A percentile compares a stretch with the other conserved stretches of the same genome.
Conservation (phyloP, 2,113 vertebrate species). For the Tursiops truncatus region DNA sequence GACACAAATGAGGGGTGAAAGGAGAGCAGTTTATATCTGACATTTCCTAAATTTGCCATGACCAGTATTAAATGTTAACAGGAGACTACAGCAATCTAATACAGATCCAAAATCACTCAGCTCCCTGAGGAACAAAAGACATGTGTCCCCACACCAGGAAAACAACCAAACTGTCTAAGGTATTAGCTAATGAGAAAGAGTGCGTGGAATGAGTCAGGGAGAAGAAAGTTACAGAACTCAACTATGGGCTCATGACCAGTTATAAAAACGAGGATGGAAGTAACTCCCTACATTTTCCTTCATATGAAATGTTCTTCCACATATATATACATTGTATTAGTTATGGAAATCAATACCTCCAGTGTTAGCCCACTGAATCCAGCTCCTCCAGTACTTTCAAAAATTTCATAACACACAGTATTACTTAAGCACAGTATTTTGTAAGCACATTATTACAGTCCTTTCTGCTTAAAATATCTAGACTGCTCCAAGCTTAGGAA, state of each 20-base stretch:
- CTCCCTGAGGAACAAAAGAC: background rate
- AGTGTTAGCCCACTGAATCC: background rate
- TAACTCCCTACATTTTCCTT: background rate
- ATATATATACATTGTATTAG: background rate
- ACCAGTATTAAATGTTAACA: background rate
- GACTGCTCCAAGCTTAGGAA: background rate
- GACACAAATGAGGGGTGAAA: background rate
- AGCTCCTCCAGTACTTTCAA: background rate
- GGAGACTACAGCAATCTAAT: background rate
- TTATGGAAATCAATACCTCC: background rate
- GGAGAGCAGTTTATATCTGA: background rate
- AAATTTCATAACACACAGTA: background rate
- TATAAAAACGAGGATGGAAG: background rate
- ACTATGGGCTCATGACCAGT: background rate
- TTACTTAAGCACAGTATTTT: background rate
- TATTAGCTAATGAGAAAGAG: background rate
- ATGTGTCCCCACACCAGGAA: background rate
- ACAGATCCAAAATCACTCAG: background rate
- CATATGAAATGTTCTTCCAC: background rate
- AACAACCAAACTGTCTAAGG: background rate
- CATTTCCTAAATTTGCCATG: background rate
- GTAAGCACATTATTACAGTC: background rate
- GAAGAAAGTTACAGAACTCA: background rate
- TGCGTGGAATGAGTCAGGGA: background rate
- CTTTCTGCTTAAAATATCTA: slow-evolving; percentile 5